phyloP scores from a whole-genome alignment of 2,113 vertebrate species.

The Atractosteus spatula region DNA sequence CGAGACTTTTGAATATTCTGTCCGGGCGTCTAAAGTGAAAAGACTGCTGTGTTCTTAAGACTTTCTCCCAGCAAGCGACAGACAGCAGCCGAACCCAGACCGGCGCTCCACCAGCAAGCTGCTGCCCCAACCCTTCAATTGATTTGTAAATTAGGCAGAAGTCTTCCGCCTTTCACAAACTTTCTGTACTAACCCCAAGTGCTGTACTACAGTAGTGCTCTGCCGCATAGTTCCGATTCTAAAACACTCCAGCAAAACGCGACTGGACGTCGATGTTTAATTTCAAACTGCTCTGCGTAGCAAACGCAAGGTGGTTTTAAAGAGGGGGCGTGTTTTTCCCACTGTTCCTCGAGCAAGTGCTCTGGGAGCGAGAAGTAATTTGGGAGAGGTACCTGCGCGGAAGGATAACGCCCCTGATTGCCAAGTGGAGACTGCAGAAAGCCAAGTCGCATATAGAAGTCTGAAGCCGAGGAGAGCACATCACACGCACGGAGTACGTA shows the following conservation, averaged over 20 bases:
- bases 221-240: slow-evolving; percentile 4
- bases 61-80: background rate
- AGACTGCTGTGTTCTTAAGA: background rate
- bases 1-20: too few species aligned
- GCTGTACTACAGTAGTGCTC: slow-evolving; percentile 4
- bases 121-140: slow-evolving; percentile 3
- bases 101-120: background rate
- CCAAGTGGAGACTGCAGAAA: slow-evolving; percentile 13
- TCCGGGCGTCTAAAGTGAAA: background rate
- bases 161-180: slow-evolving; percentile 4
- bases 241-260: background rate
- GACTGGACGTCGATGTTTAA: too few species aligned
- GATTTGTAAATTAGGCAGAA: slow-evolving; percentile 26
- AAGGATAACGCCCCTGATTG: slow-evolving; percentile 19
- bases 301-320: background rate
- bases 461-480: slow-evolving; percentile 47
- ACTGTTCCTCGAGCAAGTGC: slow-evolving; percentile 13
- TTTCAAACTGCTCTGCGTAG: background rate
- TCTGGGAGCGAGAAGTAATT: slow-evolving; percentile 19
- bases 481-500: slow-evolving; percentile 39
- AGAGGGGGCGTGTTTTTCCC: slow-evolving; percentile 2
- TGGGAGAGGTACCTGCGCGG: slow-evolving; percentile 20
- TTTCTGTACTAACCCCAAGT: too few species aligned
- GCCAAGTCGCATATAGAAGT: slow-evolving; percentile 47
- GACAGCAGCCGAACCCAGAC: background rate